Evolutionary conservation across 2,888 invertebrate genomes (phyloP).

Genomic region (Ectemnius lituratus): DNA sequence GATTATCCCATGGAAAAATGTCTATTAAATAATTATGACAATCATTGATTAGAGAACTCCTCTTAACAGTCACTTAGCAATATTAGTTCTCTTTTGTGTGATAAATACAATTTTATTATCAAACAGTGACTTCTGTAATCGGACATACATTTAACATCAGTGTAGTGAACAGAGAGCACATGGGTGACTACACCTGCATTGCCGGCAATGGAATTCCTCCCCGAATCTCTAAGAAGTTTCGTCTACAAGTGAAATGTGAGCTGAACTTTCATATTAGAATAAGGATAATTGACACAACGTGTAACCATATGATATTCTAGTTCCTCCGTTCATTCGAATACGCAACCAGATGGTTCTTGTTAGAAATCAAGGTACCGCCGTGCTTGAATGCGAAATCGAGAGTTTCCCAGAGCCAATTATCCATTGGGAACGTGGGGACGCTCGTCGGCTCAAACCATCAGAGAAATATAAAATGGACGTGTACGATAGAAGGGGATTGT

Average conservation of each 20-base stretch:
- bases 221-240: conserved; percentile 87
- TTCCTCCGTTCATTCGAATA: conserved; percentile 90
- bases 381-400: conserved; percentile 91
- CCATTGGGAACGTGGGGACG: conserved; percentile 91
- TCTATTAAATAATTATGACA: no score
- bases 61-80: not conserved
- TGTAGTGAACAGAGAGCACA: conserved; percentile 85
- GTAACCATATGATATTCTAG: conserved; percentile 78
- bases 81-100: not conserved
- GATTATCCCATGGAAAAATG: not conserved
- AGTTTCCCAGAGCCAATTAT: conserved; percentile 91
- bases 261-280: conserved; percentile 59
- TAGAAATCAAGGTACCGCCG: conserved; percentile 84
- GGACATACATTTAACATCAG: conserved; percentile 90
- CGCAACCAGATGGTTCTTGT: conserved; percentile 87
- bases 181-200: conserved; percentile 87
- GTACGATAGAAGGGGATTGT: conserved; percentile 79
- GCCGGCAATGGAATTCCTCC: conserved; percentile 94
- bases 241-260: conserved; percentile 95
- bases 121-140: conserved; percentile 75
- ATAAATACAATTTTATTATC: conserved; percentile 20
- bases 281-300: not conserved
- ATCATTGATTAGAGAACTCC: not conserved
- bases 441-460: conserved; percentile 84
- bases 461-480: conserved; percentile 83